phyloP scores from a whole-genome alignment of 2,888 invertebrate species.

The Rhopalosiphum nymphaeae region DNA sequence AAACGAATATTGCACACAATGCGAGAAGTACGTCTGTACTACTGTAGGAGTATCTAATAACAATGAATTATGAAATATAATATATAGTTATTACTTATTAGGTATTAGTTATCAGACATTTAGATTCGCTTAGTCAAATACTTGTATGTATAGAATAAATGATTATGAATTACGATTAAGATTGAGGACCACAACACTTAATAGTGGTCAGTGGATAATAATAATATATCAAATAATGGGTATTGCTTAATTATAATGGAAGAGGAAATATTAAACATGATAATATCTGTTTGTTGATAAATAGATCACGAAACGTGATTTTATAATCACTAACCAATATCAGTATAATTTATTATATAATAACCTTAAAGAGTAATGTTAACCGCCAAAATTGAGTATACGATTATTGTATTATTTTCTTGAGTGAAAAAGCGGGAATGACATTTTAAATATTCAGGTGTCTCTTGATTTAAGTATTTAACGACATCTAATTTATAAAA shows the following conservation, averaged over 20 bases:
- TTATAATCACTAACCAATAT: slow-evolving; percentile 27
- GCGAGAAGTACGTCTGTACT: background rate
- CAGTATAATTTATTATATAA: slow-evolving; percentile 12
- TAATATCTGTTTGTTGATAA: background rate
- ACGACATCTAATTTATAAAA: background rate
- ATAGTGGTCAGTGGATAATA: background rate
- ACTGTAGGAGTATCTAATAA: background rate
- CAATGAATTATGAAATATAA: background rate
- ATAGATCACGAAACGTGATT: slow-evolving; percentile 33
- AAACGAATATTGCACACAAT: background rate
- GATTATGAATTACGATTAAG: background rate
- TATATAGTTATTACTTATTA: background rate
- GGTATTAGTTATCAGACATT: background rate
- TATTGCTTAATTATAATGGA: background rate
- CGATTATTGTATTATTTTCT: background rate
- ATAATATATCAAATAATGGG: background rate
- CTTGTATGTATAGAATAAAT: background rate
- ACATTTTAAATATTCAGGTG: background rate
- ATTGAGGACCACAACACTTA: slow-evolving; percentile 1
- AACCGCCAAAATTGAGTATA: slow-evolving; percentile 35
- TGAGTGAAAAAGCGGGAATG: background rate
- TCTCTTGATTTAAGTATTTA: background rate
- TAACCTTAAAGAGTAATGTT: slow-evolving; percentile 49
- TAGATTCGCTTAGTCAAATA: background rate
- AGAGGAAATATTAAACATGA: slow-evolving; percentile 20